These are phyloP conservation scores for Micrasema longulum DNA, from an alignment of 1,140 invertebrate species.

Conservation along the genomic window DNA sequence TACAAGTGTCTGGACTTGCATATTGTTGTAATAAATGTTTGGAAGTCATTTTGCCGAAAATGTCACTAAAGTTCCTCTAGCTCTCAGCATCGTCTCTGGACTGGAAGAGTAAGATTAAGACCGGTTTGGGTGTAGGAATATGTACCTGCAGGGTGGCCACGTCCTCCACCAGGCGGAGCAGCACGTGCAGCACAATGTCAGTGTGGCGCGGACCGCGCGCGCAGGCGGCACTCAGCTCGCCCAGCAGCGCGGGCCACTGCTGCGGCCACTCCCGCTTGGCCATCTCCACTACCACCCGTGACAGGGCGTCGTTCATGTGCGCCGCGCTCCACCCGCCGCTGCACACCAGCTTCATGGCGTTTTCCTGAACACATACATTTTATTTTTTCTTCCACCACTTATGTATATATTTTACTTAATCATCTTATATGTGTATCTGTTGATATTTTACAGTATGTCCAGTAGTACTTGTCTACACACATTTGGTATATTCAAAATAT, in stretches of 20 bases:
- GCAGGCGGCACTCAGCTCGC: slow-evolving; percentile 83
- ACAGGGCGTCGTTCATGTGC: slow-evolving; percentile 89
- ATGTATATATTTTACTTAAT: not conserved
- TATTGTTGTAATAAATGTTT: too few species aligned
- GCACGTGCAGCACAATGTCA: slow-evolving; percentile 87
- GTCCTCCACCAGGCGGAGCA: slow-evolving; percentile 90
- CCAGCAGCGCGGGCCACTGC: slow-evolving; percentile 88
- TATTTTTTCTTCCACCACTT: not conserved
- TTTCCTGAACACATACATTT: slow-evolving; percentile 77
- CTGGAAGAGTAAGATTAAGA: too few species aligned
- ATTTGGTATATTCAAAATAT: too few species aligned
- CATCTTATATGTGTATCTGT: slow-evolving; percentile 88
- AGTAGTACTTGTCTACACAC: too few species aligned
- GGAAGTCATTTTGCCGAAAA: too few species aligned
- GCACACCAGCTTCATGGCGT: slow-evolving; percentile 84
- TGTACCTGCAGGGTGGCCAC: slow-evolving; percentile 83
- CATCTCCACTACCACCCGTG: slow-evolving; percentile 92
- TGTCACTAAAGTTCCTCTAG: too few species aligned
- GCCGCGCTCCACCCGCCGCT: slow-evolving; percentile 76
- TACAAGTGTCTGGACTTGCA: too few species aligned
- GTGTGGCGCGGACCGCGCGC: slow-evolving; percentile 85
- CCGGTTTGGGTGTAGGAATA: not conserved
- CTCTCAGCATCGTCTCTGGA: too few species aligned
- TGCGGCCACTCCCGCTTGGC: slow-evolving; percentile 96
- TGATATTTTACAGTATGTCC: slow-evolving; percentile 92